A percentile compares a stretch with the other conserved stretches of the same genome.
phyloP scores from a whole-genome alignment of 2,888 invertebrate genomes.

The Microctonus hyperodae region DNA sequence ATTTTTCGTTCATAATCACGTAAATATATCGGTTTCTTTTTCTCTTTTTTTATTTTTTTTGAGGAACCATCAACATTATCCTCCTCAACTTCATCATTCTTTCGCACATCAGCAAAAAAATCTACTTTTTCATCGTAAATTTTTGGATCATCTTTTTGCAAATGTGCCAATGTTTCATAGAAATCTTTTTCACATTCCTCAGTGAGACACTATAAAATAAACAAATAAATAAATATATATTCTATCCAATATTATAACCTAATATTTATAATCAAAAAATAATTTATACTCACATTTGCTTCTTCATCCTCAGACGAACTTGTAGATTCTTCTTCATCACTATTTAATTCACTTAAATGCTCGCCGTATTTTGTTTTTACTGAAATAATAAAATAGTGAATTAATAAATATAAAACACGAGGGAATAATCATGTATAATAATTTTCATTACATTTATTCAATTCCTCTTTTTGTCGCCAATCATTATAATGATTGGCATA shows the following conservation, averaged over 20 bases:
- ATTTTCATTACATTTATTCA: conserved; percentile 75
- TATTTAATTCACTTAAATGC: conserved; percentile 59
- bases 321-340: conserved; percentile 63
- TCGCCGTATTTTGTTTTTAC: conserved; percentile 81
- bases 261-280: conserved; percentile 11
- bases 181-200: conserved; percentile 84
- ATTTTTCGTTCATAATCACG: conserved; percentile 83
- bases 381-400: too few relatives aligned
- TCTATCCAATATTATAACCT: conserved; percentile 4
- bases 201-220: conserved; percentile 65
- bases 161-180: conserved; percentile 80
- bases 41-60: conserved; percentile 61
- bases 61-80: conserved; percentile 23
- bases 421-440: not conserved
- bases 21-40: conserved; percentile 69
- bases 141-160: conserved; percentile 88
- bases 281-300: conserved; percentile 61
- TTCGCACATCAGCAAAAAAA: conserved; percentile 70
- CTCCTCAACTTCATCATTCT: conserved; percentile 22
- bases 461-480: conserved; percentile 86
- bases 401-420: conserved; percentile 27
- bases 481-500: conserved; percentile 86
- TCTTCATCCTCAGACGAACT: conserved; percentile 71
- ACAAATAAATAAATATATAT: conserved; percentile 11
- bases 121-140: conserved; percentile 82